A percentile compares a stretch with the other conserved stretches of the same genome.
Conservation (phyloP, 2,797 vertebrate genomes). For the Pantherophis alleghaniensis region DNA sequence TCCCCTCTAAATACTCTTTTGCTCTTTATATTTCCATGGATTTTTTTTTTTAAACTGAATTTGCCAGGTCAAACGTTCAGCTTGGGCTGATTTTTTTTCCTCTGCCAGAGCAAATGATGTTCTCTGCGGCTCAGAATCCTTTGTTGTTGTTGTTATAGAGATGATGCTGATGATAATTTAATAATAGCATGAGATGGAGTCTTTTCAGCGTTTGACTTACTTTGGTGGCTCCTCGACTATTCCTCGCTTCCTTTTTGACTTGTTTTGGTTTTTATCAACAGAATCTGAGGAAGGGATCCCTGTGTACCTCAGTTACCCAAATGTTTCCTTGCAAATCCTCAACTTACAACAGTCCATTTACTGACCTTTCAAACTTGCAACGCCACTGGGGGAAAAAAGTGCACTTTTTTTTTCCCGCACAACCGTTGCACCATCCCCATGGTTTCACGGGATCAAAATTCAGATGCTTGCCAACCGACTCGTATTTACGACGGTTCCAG, state of each 20-base stretch:
- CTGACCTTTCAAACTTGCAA: neutral
- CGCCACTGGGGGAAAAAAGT: accelerated
- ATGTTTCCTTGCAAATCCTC: neutral
- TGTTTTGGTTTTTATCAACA: slow-evolving; percentile 66
- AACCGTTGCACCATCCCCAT: accelerated
- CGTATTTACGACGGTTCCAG: neutral
- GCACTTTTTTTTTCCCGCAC: neutral
- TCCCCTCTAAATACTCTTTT: neutral
- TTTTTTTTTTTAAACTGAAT: neutral
- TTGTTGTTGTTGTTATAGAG: neutral
- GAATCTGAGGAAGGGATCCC: slow-evolving; percentile 60
- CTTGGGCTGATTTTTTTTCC: neutral
- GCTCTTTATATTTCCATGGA: neutral
- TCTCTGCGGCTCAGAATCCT: neutral
- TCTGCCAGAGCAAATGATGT: neutral
- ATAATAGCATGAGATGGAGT: neutral
- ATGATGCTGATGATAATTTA: no score
- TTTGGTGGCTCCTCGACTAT: neutral
- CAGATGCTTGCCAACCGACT: no score
- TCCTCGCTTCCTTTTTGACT: slow-evolving; percentile 33
- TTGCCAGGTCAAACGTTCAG: neutral
- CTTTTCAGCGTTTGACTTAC: neutral
- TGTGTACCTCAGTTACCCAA: slow-evolving; percentile 1
- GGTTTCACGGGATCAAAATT: neutral
- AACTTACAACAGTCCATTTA: neutral